Conservation (phyloP, 23 tunicate species). For the Ciona savignyi region DNA sequence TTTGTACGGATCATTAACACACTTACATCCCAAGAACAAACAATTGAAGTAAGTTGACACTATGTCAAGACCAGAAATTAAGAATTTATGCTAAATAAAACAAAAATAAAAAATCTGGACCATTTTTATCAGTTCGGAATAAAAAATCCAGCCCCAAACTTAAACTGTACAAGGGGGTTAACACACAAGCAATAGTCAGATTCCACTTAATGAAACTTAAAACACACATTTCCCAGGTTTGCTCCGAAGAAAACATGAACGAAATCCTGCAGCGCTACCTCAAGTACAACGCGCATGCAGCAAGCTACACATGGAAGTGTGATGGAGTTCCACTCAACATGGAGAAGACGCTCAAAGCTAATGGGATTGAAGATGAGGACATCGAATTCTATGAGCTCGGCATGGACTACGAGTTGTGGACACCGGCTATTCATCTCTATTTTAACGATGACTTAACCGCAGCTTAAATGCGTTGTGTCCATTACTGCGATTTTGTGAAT, state of each 20-base stretch:
- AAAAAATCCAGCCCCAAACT: no score
- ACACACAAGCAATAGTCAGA: no score
- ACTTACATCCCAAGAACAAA: conserved; percentile 88
- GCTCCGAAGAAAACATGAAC: conserved; percentile 91
- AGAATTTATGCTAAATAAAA: no score
- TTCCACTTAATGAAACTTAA: no score
- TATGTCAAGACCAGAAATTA: neutral
- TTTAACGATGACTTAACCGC: conserved; percentile 97
- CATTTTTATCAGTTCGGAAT: no score
- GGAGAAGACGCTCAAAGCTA: conserved; percentile 72
- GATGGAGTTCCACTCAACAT: conserved; percentile 68
- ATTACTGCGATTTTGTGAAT: neutral
- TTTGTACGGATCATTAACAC: conserved; percentile 82
- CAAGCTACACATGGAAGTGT: conserved; percentile 93
- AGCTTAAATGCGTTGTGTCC: conserved; percentile 22
- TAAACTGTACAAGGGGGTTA: no score
- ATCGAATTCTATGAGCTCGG: conserved; percentile 78
- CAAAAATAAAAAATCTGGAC: no score
- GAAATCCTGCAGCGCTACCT: conserved; percentile 86
- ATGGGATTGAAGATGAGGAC: conserved; percentile 94
- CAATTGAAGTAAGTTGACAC: conserved; percentile 77
- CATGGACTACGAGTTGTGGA: conserved; percentile 95
- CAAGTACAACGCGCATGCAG: conserved; percentile 88
- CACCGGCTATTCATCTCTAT: conserved; percentile 93
- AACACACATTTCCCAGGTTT: conserved; percentile 76